Base-by-base conservation (phyloP, 2,113 vertebrate species). In the Galeopterus variegatus region DNA sequence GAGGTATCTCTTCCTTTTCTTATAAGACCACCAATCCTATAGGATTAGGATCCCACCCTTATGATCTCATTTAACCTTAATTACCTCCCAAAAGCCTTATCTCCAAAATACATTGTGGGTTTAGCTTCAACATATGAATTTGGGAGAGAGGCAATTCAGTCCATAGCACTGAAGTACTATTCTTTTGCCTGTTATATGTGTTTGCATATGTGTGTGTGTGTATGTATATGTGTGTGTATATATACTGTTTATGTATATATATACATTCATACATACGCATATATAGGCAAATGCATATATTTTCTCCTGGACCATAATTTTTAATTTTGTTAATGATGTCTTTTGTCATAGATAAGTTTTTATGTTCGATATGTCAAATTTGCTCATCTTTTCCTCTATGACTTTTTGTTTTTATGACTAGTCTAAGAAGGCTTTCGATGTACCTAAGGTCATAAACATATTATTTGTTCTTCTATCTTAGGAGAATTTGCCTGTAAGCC, bases 331-430 rank as follows among this genome's bases (percentile, higher is more conserved):
- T 90, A 54, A 58, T 70, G 13, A 26, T 69, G 10, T 82, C 45
- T 89, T 94, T 76, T 56, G 31, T 88, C n/a, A 64, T 28, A 54
- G 64, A 54, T 65, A 86, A 41, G 24, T 19, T 86, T 90, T 92
- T 65, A 72, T 26, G 69, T 90, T 83, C 60, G 48, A 41, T 52
- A 13, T 67, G 41, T 73, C 65, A 45, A 36, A 85, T 67, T 75
- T 62, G 24, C 36, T 87, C 69, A 56, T 70, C 8, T 85, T 76
- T 92, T 80, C 33, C 41, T 90, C 76, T 79, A n/a, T 31, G n/a
- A 7, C 10, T 83, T 81, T 52, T 76, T 91, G 28, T 83, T 33
- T 81, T 84, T 48, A 58, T 45, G 36, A 65, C 65, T 73, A 65
- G 15, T 41, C 4, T 88, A 73, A 75, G 41, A 82, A 88, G 70